phyloP scores from a whole-genome alignment of 2,113 vertebrate genomes.

The Hucho hucho region DNA sequence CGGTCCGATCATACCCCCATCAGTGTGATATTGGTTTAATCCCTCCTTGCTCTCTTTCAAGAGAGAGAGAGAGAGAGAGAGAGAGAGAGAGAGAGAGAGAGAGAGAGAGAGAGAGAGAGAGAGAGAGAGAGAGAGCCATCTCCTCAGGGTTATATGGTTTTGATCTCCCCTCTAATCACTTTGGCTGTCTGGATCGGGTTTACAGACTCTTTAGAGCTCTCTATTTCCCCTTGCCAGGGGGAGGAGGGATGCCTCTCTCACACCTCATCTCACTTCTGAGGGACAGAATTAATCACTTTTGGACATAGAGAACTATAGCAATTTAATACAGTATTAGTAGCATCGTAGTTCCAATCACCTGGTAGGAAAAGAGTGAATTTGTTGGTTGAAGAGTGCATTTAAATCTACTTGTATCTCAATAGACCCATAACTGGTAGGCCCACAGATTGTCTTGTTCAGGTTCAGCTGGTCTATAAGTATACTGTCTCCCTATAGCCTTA shows the following conservation, averaged over 20 bases:
- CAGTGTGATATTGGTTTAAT: conserved; percentile 52
- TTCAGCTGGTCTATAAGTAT: neutral
- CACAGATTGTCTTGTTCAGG: too few species aligned
- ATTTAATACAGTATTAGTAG: neutral
- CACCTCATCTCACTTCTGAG: conserved; percentile 11
- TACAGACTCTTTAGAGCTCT: conserved; percentile 2
- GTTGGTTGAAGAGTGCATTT: neutral
- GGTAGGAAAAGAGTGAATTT: neutral
- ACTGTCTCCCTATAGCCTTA: conserved; percentile 1
- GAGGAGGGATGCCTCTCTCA: neutral
- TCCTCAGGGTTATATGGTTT: conserved; percentile 42
- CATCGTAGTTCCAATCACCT: too few species aligned
- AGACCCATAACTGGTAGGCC: neutral
- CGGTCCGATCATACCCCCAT: conserved; percentile 37
- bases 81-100: too few species aligned
- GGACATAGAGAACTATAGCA: neutral
- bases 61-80: too few species aligned
- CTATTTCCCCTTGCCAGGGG: conserved; percentile 9
- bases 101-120: too few species aligned
- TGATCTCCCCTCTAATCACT: conserved; percentile 64
- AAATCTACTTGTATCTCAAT: neutral
- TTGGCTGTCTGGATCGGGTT: conserved; percentile 42
- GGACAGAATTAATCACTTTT: conserved; percentile 12
- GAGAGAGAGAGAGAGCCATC: too few species aligned
- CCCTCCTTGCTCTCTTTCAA: conserved; percentile 37